Base-by-base conservation (phyloP, 1,140 invertebrate species). In the Planococcus citri region DNA sequence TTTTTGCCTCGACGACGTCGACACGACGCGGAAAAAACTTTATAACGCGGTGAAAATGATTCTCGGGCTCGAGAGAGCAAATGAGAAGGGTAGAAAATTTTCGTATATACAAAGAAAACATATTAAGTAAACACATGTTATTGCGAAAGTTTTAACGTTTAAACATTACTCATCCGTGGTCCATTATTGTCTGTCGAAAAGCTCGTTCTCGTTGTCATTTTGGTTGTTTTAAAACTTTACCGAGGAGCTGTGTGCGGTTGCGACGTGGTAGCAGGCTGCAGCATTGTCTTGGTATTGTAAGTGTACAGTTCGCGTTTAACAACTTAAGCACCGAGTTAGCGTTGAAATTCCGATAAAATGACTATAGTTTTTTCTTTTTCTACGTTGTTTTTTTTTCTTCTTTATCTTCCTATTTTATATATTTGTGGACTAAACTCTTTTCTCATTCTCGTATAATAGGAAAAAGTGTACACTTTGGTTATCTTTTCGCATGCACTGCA, bases 111-210 rank as follows among this genome's bases (percentile, higher is more conserved):
- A 51, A 51, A 51, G 41, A 51, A 51, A 51, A 51, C 41, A 51
- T 51, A 51, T 51, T 51, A 51, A 51, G 41, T 51, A 51, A 51
- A 51, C 41, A 51, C 41, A 51, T 20, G 41, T 51, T 51, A 51
- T 51, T 51, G n/a, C 41, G 41, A 51, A 51, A 51, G 41, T 51
- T 51, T 51, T 17, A 14, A 51, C 41, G 41, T 51, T 51, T 51
- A 9, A 51, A 20, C 41, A 51, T 51, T 51, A 51, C 41, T 51
- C 41, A 51, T 51, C n/a, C 41, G 10, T 20, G n/a, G 41, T 51
- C 41, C 41, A 51, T 51, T 51, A 51, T 51, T 51, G 41, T 51
- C n/a, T 51, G 41, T 20, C 41, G 41, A 51, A 51, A 51, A 51
- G n/a, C 41, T 51, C 41, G 41, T 51, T 20, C 3, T 51, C 41